Base-by-base conservation (phyloP, 2,113 vertebrate genomes). In the Amia ocellicauda region DNA sequence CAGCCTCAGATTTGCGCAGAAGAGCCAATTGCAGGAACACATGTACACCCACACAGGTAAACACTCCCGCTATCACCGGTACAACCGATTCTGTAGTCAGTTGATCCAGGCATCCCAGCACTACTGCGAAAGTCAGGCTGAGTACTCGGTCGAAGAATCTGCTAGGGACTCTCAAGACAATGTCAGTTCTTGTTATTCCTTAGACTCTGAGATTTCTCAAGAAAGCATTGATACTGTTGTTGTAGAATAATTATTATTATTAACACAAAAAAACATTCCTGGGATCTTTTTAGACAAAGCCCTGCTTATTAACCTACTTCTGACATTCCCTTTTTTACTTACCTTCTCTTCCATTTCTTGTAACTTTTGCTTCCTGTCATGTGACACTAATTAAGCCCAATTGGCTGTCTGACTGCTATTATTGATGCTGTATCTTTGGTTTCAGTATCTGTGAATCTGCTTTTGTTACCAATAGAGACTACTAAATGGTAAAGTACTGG, bases 21-120 rank as follows among this genome's bases (percentile, higher is more conserved):
- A 94, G 82, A 94, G 91, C 69, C 93, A 93, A 69, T 85, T 98
- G 74, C 90, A 96, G 43, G 95, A 98, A 64, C 96, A 98, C 86
- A 96, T 96, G 92, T 96, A 94, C 77, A 80, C 79, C 0, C 96
- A 98, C 80, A 92, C 92, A 7, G 91, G 92, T 28, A 95, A 93
- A 59, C 87, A 93, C 3, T 83, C 89, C 62, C 92, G 89, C 55
- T 83, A 84, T n/a, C 75, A 86, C 70, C 90, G 87, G 61, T 93
- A 92, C 87, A 91, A 86, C 71, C 86, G 86, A 45, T 85, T 92
- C 67, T 91, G 89, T 64, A 90, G 83, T 65, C 78, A 86, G 2
- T 17, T 78, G 20, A 86, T 91, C 45, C 87, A 92, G 60, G 86
- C 87, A 73, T 88, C 91, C 45, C 88, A 82, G 68, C 84, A 91